Base-by-base conservation (phyloP, 1,140 invertebrate species). In the Halesus radiatus region DNA sequence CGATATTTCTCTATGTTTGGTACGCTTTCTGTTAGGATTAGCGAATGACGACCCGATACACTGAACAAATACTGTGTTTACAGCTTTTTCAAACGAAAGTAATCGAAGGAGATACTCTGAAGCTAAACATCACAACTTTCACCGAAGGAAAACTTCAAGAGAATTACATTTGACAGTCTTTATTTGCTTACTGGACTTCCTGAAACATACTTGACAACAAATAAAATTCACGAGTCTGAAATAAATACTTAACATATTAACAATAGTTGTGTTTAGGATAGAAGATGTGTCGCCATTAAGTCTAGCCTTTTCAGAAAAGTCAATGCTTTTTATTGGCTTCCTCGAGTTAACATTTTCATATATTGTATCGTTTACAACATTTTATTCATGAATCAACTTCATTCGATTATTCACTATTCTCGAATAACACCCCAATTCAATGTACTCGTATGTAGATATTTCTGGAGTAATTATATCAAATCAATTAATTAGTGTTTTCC, bases 261-360 rank as follows among this genome's bases (percentile, higher is more conserved):
- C 18, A 56, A 56, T 18, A 56, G 54, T 56, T 56, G 54, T 56
- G 22, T 22, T 56, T 20, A 22, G n/a, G 3, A 18, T 13, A 56
- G 5, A 56, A 22, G n/a, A 56, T 60, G 23, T 22, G 68, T 72
- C 68, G 68, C 68, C 68, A 72, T 72, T 72, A 52, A 53, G 68
- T 72, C 68, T 72, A 26, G 3, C 20, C 16, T 5, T 45, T 15
- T 45, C 8, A 20, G 32, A 22, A 0, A 16, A 45, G 32, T 68
- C 64, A 45, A 45, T 26, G 64, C 20, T 72, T 72, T 22, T 20
- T 53, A 50, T 72, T 52, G 68, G 37, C 68, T 72, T 72, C 68
- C 10, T 1, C 15, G 54, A 56, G 37, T 13, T 10, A 1, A 45
- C 10, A 13, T 45, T 13, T 45, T 13, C 58, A 60, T 23, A n/a